Evolutionary conservation across 2,797 vertebrate genomes (phyloP).

Genomic region (Lerista edwardsae): DNA sequence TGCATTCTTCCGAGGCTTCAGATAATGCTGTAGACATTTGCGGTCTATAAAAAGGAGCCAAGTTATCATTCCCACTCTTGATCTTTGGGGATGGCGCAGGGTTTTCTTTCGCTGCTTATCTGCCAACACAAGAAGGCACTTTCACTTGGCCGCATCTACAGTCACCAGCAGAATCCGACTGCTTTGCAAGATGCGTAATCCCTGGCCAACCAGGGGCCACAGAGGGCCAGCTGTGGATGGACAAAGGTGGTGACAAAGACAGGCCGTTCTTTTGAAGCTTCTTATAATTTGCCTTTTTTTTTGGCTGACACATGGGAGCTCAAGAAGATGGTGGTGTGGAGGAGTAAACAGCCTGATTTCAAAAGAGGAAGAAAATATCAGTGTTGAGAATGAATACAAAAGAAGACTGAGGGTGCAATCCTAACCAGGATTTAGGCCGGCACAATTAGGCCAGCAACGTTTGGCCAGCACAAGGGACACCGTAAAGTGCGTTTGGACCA

Average conservation of each 20-base stretch:
- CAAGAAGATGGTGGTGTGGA: not conserved
- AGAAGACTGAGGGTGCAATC: not conserved
- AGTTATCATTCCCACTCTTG: slow-evolving; percentile 32
- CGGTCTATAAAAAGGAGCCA: slow-evolving; percentile 30
- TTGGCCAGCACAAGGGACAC: too few relatives aligned
- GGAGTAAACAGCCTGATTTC: fast-evolving
- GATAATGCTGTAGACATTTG: slow-evolving; percentile 49
- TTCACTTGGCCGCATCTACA: not conserved
- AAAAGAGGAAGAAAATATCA: fast-evolving
- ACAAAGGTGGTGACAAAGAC: not conserved
- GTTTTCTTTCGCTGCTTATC: slow-evolving; percentile 3
- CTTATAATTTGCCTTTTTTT: not conserved
- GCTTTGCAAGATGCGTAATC: not conserved
- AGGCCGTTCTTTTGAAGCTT: not conserved
- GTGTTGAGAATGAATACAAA: fast-evolving
- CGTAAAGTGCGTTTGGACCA: too few relatives aligned
- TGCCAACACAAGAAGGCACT: not conserved
- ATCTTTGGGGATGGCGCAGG: not conserved
- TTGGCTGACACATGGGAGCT: not conserved
- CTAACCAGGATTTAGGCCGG: too few relatives aligned
- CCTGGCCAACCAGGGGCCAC: not conserved
- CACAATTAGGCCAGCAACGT: too few relatives aligned
- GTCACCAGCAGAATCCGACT: fast-evolving
- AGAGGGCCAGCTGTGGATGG: not conserved
- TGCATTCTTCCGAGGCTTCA: not conserved